A percentile compares a stretch with the other conserved stretches of the same genome.
Evolutionary conservation across 2,797 vertebrate genomes (phyloP).

Genomic region (Sebastes steindachneri): DNA sequence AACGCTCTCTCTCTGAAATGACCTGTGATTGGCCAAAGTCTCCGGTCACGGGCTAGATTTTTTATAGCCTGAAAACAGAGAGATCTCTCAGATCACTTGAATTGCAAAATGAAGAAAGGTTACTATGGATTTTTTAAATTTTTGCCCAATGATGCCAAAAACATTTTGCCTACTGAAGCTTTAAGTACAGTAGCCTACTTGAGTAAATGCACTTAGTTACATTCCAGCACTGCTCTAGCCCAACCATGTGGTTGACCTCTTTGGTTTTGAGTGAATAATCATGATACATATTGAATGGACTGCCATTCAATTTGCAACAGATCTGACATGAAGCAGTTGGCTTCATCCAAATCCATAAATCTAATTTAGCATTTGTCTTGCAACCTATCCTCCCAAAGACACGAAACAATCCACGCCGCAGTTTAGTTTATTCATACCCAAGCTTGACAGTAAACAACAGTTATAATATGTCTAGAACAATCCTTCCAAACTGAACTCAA

Average conservation of each 20-base stretch:
- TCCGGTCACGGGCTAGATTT: too few relatives aligned
- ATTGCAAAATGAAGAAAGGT: too few relatives aligned
- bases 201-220: too few relatives aligned
- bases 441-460: background rate
- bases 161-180: too few relatives aligned
- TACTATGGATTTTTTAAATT: too few relatives aligned
- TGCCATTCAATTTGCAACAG: background rate
- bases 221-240: too few relatives aligned
- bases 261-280: background rate
- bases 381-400: background rate
- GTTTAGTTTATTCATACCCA: background rate
- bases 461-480: background rate
- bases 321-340: background rate
- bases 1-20: too few relatives aligned
- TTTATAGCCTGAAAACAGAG: too few relatives aligned
- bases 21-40: too few relatives aligned
- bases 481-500: background rate
- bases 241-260: background rate
- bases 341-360: background rate
- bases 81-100: too few relatives aligned
- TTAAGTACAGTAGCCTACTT: too few relatives aligned
- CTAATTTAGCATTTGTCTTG: background rate
- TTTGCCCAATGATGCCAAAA: too few relatives aligned
- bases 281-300: background rate
- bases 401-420: background rate